These are phyloP conservation scores for Pachyramphus minor DNA, from an alignment of 2,113 vertebrate species.

Conservation along the genomic window DNA sequence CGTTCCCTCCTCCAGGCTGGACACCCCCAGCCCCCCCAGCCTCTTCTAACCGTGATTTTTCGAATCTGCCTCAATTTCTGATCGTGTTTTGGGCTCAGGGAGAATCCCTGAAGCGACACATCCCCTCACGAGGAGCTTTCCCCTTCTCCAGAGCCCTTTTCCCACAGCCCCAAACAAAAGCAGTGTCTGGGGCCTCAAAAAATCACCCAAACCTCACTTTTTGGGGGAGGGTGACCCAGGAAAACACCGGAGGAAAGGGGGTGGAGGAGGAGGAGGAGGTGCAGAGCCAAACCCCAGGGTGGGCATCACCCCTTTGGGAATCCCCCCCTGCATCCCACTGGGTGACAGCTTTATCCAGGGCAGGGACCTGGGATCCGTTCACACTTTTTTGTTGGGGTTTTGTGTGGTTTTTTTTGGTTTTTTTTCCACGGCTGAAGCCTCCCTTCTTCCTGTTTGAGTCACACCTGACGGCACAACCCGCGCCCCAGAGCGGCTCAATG, in stretches of 20 bases:
- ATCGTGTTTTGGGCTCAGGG: too few relatives aligned
- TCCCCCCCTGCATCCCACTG: fast-evolving
- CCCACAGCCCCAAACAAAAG: background rate
- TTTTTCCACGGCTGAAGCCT: too few relatives aligned
- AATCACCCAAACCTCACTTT: background rate
- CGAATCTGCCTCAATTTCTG: too few relatives aligned
- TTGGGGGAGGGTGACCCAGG: background rate
- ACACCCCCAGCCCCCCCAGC: background rate
- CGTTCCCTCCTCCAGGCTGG: background rate
- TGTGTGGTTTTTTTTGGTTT: too few relatives aligned
- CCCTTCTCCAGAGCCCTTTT: fast-evolving
- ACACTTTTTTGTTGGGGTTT: too few relatives aligned
- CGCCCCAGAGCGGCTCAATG: slow-evolving; percentile 26
- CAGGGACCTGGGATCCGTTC: too few relatives aligned
- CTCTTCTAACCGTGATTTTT: background rate
- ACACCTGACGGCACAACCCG: slow-evolving; percentile 45
- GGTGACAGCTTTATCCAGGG: fast-evolving
- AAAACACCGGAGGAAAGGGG: background rate
- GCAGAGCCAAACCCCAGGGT: fast-evolving
- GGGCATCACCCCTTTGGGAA: background rate
- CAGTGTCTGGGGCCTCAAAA: background rate
- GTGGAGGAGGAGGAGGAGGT: fast-evolving
- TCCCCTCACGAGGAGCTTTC: fast-evolving
- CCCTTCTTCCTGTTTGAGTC: slow-evolving; percentile 76
- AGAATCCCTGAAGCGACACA: background rate